Evolutionary conservation across 2,888 invertebrate genomes (phyloP), one percentile per base, ranked within the genome.

Genomic region (Cetonia aurata): DNA sequence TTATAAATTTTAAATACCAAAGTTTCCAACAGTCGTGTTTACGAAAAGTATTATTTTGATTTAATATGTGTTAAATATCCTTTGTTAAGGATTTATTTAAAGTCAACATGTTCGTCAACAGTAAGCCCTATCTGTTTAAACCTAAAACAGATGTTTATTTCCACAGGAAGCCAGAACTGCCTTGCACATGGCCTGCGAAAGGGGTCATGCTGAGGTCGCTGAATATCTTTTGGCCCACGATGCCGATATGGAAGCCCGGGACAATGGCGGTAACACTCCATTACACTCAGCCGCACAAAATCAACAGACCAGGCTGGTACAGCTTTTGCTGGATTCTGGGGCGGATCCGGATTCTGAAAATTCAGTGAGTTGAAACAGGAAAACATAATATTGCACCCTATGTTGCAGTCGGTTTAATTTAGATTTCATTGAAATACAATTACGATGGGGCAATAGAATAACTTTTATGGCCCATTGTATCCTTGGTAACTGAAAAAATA

Each of bases 241-340:
- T 10, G 91, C 91, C 0, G 87, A 90, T 71, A 88, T 90, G 76
- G 92, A 93, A 78, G 89, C 90, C 37, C 87, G 88, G 72, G 93
- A 94, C 80, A 87, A 88, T 77, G 89, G 90, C 13, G 93, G 93
- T 12, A 90, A 88, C 77, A 91, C 92, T 4, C 91, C 94, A 0
- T 86, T 95, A 33, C 94, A 94, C 80, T 87, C 92, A 62, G 93
- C 94, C 0, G 91, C 93, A 0, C 91, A 92, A 75, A 90, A 92
- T 79, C 90, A 93, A 75, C 91, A 93, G 79, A 90, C 92, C 0
- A 90, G 89, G 74, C 87, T 93, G 15, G 93, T 92, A n/a, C 88
- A 89, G 74, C 84, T 90, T 53, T 85, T 95, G 60, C 85, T 94
- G 57, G 91, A 91, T 19, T 87, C 87, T 31, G 91, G 92, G 10